phyloP scores from a whole-genome alignment of 2,888 invertebrate species.

The Lumbricus terrestris region DNA sequence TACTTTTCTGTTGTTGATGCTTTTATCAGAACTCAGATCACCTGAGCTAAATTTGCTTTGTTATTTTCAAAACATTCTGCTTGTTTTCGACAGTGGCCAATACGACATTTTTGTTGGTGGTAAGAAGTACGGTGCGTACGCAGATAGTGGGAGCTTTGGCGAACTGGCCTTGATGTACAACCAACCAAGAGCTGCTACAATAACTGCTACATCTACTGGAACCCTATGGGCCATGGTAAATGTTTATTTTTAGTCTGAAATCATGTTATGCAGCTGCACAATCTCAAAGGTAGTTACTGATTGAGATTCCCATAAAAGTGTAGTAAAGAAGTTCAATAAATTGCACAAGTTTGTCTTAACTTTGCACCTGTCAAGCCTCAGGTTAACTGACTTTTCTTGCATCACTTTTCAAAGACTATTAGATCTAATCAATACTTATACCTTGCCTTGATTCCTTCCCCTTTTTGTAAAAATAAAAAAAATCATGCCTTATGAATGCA shows the following conservation, averaged over 20 bases:
- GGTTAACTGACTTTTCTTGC: no score
- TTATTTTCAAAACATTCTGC: background rate
- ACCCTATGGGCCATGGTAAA: slow-evolving; percentile 59
- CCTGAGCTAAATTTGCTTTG: background rate
- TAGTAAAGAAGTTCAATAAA: no score
- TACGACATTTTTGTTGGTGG: slow-evolving; percentile 54
- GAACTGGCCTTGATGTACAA: slow-evolving; percentile 60
- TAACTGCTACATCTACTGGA: slow-evolving; percentile 50
- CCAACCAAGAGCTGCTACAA: slow-evolving; percentile 59
- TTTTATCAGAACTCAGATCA: no score
- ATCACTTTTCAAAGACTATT: no score
- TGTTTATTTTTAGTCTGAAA: background rate
- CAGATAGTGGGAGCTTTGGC: slow-evolving; percentile 58
- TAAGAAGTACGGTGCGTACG: slow-evolving; percentile 55
- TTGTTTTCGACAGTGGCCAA: slow-evolving; percentile 55
- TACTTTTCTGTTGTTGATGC: background rate
- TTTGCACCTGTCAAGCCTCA: no score
- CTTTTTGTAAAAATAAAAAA: no score
- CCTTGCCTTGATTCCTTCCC: no score
- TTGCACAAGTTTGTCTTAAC: no score
- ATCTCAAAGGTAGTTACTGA: background rate
- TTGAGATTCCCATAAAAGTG: no score
- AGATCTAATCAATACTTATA: no score
- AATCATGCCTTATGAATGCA: no score
- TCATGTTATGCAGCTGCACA: background rate